Conservation (phyloP, 2,797 vertebrate species). For the Sphaeramia orbicularis region DNA sequence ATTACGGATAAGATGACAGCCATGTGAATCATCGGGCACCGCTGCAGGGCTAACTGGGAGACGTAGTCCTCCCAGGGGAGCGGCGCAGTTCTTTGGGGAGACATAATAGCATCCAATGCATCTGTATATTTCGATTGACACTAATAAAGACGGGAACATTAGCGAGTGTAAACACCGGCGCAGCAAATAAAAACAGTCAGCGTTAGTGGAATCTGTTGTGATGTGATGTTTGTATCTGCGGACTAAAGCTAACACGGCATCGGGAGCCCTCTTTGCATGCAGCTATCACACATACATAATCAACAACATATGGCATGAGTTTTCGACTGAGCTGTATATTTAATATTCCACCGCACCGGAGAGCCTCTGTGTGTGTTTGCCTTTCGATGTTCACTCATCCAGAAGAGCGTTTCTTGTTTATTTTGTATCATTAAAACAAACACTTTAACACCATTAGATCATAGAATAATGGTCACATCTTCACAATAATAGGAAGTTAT, state of each 20-base stretch:
- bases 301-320: slow-evolving; percentile 49
- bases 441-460: background rate
- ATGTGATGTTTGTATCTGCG: slow-evolving; percentile 23
- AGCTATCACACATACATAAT: slow-evolving; percentile 30
- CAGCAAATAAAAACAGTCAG: slow-evolving; percentile 17
- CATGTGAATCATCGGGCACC: slow-evolving; percentile 58
- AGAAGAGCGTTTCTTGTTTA: slow-evolving; percentile 15
- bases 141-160: slow-evolving; percentile 32
- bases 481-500: background rate
- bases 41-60: slow-evolving; percentile 48
- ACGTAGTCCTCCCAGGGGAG: slow-evolving; percentile 35
- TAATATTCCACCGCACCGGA: slow-evolving; percentile 11
- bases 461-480: background rate
- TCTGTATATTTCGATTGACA: slow-evolving; percentile 33
- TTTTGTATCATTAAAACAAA: slow-evolving; percentile 5
- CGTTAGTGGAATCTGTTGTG: slow-evolving; percentile 14
- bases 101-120: slow-evolving; percentile 16
- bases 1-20: slow-evolving; percentile 72
- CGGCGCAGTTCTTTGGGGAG: slow-evolving; percentile 44
- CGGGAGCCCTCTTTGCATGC: slow-evolving; percentile 35
- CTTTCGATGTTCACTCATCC: slow-evolving; percentile 13
- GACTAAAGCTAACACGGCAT: slow-evolving; percentile 31
- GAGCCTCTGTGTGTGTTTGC: slow-evolving; percentile 5
- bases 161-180: slow-evolving; percentile 27
- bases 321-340: slow-evolving; percentile 24